Base-by-base conservation (phyloP, 2,797 vertebrate species). In the Xenentodon cancila region DNA sequence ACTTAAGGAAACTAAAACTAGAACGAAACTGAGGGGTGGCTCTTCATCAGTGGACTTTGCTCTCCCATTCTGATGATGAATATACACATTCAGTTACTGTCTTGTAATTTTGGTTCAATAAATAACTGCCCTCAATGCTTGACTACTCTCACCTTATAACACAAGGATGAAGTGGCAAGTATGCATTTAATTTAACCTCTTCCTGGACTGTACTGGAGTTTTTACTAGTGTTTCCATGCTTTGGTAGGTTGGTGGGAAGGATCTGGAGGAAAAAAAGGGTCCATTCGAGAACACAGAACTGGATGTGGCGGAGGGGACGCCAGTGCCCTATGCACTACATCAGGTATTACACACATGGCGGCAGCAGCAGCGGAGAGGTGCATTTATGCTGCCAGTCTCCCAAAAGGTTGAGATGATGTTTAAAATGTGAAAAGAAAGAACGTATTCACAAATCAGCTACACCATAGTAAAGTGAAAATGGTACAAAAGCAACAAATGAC, bases 201-300 rank as follows among this genome's bases (percentile, higher is more conserved):
- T 15, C 18, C 11, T 46, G 17, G 50, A 30, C 42, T 59, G 30
- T 70, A 55, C 53, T 60, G n/a, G 8, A 77, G 46, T 58, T 63
- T 64, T 84, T 56, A 83, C 73, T 59, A 67, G 17, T 77, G 32
- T 42, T 5, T 77, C 51, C 63, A 48, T 61, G 25, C 53, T 71
- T 50, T 68, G 37, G 64, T 47, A 94, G 94, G 89, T 75, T 78
- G 60, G 8, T 55, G 93, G 90, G 60, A 79, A 68, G 63, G 75
- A 89, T 43, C 76, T 93, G 69, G 89, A 93, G 50, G 88, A 89
- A 30, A 87, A 79, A 61, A 92, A 90, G 48, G 92, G 94, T 44
- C 87, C 68, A 0, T 88, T 94, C 77, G 54, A 53, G 52, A 42
- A 92, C 71, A 87, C 55, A n/a, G 12, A 37, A 20, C 69, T 95